Percentiles rank a stretch among this genome's conserved stretches.
Evolutionary conservation across 2,888 invertebrate species (phyloP).

Genomic region (Chrysomela aeneicollis): DNA sequence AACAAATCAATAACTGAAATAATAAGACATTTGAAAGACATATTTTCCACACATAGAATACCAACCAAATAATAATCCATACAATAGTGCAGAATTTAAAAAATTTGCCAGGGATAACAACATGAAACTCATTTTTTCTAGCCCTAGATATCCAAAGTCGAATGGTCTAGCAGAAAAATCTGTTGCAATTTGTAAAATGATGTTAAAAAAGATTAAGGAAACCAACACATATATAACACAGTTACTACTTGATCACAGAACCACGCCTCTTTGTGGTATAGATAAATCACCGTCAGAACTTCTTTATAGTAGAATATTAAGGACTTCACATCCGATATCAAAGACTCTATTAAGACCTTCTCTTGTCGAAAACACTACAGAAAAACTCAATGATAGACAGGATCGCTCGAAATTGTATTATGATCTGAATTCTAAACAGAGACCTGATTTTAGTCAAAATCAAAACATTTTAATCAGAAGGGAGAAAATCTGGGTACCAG

Average conservation of each 20-base stretch:
- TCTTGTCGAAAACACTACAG: background rate
- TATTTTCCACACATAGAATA: constrained; percentile 26
- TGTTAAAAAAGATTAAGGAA: constrained; percentile 16
- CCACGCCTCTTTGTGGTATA: constrained; percentile 25
- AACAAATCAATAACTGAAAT: background rate
- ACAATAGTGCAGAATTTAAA: constrained; percentile 22
- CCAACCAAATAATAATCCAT: constrained; percentile 31
- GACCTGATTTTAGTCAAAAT: background rate
- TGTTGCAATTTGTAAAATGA: constrained; percentile 19
- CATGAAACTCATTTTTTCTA: constrained; percentile 22
- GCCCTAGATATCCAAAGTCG: constrained; percentile 31
- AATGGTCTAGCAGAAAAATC: constrained; percentile 33
- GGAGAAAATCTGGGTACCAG: background rate
- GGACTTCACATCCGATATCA: constrained; percentile 24
- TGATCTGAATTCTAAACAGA: background rate
- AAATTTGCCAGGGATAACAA: constrained; percentile 29
- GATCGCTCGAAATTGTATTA: background rate
- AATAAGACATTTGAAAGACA: constrained; percentile 19
- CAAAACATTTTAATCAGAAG: background rate
- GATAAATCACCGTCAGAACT: constrained; percentile 26
- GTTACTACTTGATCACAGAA: constrained; percentile 30
- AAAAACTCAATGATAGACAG: background rate
- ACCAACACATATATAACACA: constrained; percentile 21
- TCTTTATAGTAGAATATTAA: constrained; percentile 18
- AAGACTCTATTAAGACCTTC: background rate